These are phyloP conservation scores for Arenicola marina DNA, from an alignment of 2,888 invertebrate genomes.

Conservation along the genomic window DNA sequence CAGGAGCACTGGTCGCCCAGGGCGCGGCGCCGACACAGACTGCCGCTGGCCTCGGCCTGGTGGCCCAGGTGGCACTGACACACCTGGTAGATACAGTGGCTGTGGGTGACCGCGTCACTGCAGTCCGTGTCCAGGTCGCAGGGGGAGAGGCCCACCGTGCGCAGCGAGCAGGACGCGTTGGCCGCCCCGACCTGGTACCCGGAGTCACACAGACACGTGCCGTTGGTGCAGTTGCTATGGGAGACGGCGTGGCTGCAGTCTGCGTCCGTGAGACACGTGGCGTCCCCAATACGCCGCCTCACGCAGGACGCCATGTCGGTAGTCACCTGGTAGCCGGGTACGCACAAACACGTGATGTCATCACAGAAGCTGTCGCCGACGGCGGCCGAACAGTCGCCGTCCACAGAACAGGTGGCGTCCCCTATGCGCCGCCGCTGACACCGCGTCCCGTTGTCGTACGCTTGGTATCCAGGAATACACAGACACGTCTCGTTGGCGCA, in stretches of 20 bases:
- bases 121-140: constrained; percentile 5
- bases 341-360: constrained; percentile 1
- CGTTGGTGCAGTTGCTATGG: constrained; percentile 28
- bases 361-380: constrained; percentile 16
- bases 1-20: not conserved
- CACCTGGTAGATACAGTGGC: not conserved
- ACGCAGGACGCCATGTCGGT: not conserved
- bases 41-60: not conserved
- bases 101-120: constrained; percentile 4
- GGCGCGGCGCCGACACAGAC: not conserved
- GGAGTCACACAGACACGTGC: constrained; percentile 26
- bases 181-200: constrained; percentile 14
- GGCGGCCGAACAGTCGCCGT: constrained; percentile 13
- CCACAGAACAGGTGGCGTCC: not conserved
- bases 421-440: constrained; percentile 24
- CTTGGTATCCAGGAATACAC: constrained; percentile 15
- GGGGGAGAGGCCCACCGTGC: not conserved
- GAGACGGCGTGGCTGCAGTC: constrained; percentile 34
- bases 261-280: constrained; percentile 10
- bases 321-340: not conserved
- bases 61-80: not conserved
- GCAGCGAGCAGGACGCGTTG: not conserved
- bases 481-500: constrained; percentile 8
- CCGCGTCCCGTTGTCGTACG: constrained; percentile 5
- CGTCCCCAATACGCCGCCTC: not conserved